A percentile compares a stretch with the other conserved stretches of the same genome.
phyloP scores from a whole-genome alignment of 2,888 invertebrate species.

The Brachynemurus nebulosus region DNA sequence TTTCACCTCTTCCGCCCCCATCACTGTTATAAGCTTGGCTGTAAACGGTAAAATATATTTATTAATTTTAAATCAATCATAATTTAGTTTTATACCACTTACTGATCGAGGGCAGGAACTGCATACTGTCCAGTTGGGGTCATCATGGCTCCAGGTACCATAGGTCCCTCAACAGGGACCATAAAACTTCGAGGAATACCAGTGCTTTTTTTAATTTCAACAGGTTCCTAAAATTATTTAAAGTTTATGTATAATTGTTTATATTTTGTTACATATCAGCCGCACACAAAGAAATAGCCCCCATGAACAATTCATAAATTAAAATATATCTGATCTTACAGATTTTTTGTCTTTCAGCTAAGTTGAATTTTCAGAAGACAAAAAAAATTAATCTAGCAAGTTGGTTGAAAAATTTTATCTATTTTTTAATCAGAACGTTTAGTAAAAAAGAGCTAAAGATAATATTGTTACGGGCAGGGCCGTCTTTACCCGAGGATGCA shows the following conservation, averaged over 20 bases:
- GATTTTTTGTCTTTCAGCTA: too few species aligned
- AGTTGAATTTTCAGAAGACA: too few species aligned
- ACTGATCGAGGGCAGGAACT: slow-evolving; percentile 80
- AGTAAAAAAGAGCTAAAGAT: too few species aligned
- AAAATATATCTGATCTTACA: background rate
- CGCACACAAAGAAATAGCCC: background rate
- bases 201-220: slow-evolving; percentile 84
- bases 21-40: slow-evolving; percentile 68
- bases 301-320: background rate
- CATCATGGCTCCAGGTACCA: slow-evolving; percentile 83
- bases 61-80: slow-evolving; percentile 5
- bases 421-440: too few species aligned
- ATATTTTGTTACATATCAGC: background rate
- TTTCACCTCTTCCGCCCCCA: slow-evolving; percentile 40
- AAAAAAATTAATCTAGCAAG: too few species aligned
- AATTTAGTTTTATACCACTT: slow-evolving; percentile 28
- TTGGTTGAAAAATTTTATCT: too few species aligned
- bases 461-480: too few species aligned
- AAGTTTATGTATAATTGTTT: background rate
- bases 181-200: slow-evolving; percentile 96
- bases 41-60: slow-evolving; percentile 16
- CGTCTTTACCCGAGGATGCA: too few species aligned
- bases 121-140: slow-evolving; percentile 78
- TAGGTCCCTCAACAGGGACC: slow-evolving; percentile 80
- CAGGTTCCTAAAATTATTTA: slow-evolving; percentile 39